Evolutionary conservation across 2,113 vertebrate species (phyloP), one percentile per base, ranked within the genome.

Genomic region (Tragulus kanchil): DNA sequence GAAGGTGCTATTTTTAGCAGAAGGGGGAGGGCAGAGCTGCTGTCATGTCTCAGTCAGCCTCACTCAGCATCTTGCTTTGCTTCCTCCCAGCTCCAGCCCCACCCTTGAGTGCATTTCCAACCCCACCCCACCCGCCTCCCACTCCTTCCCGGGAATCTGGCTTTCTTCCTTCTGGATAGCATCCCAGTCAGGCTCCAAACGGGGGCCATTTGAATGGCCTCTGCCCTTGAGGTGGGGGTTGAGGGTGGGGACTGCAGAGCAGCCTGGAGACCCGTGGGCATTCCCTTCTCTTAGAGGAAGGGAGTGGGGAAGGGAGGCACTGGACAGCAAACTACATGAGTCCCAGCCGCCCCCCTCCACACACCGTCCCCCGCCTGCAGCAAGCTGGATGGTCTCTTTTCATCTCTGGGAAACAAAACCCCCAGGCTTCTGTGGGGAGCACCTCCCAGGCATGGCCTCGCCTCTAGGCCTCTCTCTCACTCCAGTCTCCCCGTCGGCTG

Each of bases 81-180:
- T 67, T 92, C 77, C 52, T 45, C 17, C 36, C 13, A 48, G 42
- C 17, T 36, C 13, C 11, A 54, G 31, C 8, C 8, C 17, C 28
- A 3, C 11, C 69, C 28, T 23, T n/a, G 11, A 3, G 28, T 19
- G 42, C 4, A 8, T 21, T 7, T 16, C 8, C 8, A 48, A 7
- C 3, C 0, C 7, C 31, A 25, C 12, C 1, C 4, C 8, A 28
- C 7, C 26, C 1, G 0, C n/a, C 26, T 42, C 25, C 11, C 26
- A 3, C 25, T 12, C 8, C 73, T 42, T 71, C 28, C n/a, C 21
- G 36, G 52, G 6, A 54, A 15, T 11, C 28, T 2, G 1, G 28
- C 17, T 58, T 79, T 31, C 83, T 90, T 42, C 26, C 36, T 71
- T 6, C 73, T 84, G 25, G 21, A n/a, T 15, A 11, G 45, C 28